These are phyloP conservation scores for Bombus consobrinus DNA, from an alignment of 1,140 invertebrate genomes.

Conservation along the genomic window DNA sequence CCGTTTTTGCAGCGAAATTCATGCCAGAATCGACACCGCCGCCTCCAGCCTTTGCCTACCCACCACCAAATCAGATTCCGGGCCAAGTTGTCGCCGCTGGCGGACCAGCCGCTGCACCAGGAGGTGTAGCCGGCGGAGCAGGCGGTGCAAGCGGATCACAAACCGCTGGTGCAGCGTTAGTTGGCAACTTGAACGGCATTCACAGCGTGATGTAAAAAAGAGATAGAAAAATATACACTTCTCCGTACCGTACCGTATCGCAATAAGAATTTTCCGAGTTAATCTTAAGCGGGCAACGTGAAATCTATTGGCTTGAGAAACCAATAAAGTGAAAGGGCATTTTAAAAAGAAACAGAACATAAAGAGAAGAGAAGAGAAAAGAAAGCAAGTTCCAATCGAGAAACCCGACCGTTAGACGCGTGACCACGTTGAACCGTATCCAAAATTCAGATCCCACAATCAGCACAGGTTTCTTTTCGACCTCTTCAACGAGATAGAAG, in stretches of 20 bases:
- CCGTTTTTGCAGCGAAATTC: conserved; percentile 82
- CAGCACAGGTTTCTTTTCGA: conserved; percentile 20
- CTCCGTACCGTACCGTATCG: conserved; percentile 19
- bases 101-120: conserved; percentile 34
- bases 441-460: conserved; percentile 18
- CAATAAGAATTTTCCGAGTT: conserved; percentile 44
- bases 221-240: not conserved
- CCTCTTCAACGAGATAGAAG: not conserved
- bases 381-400: not conserved
- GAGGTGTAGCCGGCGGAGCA: not conserved
- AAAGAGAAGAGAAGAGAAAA: not conserved
- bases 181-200: conserved; percentile 54
- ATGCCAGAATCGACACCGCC: conserved; percentile 81
- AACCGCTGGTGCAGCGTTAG: conserved; percentile 61
- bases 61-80: conserved; percentile 67
- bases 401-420: no score
- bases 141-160: conserved; percentile 39
- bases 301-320: not conserved
- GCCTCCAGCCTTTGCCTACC: conserved; percentile 78
- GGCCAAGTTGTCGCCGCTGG: conserved; percentile 34
- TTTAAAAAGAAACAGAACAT: not conserved
- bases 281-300: conserved; percentile 28
- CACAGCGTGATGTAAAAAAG: conserved; percentile 66
- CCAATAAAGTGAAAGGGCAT: not conserved
- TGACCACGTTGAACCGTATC: not conserved